Base-by-base conservation (phyloP, 2,888 invertebrate genomes). In the Ornithoptera alexandrae region DNA sequence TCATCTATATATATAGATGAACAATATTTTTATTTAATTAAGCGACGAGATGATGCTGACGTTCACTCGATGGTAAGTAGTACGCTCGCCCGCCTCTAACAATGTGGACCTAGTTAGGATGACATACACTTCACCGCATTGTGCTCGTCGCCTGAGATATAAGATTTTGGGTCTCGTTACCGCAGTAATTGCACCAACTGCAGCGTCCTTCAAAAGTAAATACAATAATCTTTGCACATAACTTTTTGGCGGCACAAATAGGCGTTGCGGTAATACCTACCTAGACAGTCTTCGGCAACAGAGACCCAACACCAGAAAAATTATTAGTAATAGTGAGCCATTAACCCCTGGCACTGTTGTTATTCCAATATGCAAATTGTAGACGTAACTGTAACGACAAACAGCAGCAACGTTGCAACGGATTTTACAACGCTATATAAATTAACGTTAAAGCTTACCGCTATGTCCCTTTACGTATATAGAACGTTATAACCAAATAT, bases 321-420 rank as follows among this genome's bases (percentile, higher is more conserved):
- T 53, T 53, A 53, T 3, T 8, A n/a, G 46, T 46, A 46, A 46
- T 15, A 46, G 15, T 46, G 18, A n/a, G 53, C 15, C n/a, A 6
- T 7, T 7, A 53, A 18, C 7, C 53, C 6, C n/a, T 53, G 53
- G 5, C 42, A 53, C 57, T 50, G 22, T 65, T 61, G 60, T 65
- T 69, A 65, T 69, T 69, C 64, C 56, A 42, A 65, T 61, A 65
- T 58, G 65, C 65, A 65, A 69, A 65, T 69, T 56, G 30, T 2
- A 61, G 8, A 65, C 65, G 18, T 53, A n/a, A 53, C 18, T 53
- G 53, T 53, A 53, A n/a, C 20, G 22, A n/a, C n/a, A 22, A 58
- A 22, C 56, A 66, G 67, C 62, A 66, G 67, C 62, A 58, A 6
- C 10, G 15, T 42, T 30, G n/a, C 50, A 10, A 60, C 50, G 53